A percentile compares a stretch with the other conserved stretches of the same genome.
Evolutionary conservation across 2,888 invertebrate species (phyloP).

Genomic region (Horisme vitalbata): DNA sequence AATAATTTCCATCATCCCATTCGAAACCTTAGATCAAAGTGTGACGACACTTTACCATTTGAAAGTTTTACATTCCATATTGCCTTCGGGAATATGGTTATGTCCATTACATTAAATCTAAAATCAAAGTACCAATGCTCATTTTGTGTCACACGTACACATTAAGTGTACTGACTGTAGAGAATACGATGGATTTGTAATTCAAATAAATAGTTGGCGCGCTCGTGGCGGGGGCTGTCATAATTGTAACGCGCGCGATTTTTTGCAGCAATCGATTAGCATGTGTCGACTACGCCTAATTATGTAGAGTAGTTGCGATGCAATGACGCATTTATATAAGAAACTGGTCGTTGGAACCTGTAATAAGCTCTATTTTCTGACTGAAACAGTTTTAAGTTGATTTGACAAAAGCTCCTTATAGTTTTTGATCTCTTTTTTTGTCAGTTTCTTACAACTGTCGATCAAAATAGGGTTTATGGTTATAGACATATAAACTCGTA

Average conservation of each 20-base stretch:
- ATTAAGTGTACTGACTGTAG: slow-evolving; percentile 37
- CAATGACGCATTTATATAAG: not conserved
- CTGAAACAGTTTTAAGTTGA: too few species aligned
- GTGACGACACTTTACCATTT: not conserved
- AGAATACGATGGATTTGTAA: slow-evolving; percentile 69
- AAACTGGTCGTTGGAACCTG: not conserved
- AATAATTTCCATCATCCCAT: too few species aligned
- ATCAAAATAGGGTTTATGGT: too few species aligned
- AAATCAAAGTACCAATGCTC: not conserved
- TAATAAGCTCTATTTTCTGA: too few species aligned
- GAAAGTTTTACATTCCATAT: too few species aligned
- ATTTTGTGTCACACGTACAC: not conserved
- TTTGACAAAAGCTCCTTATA: too few species aligned
- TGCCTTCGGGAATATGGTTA: too few species aligned
- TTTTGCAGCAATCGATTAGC: slow-evolving; percentile 54
- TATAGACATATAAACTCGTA: too few species aligned
- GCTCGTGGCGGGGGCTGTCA: slow-evolving; percentile 56
- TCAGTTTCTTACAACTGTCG: too few species aligned
- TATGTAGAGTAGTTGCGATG: slow-evolving; percentile 11
- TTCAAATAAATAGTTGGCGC: slow-evolving; percentile 76
- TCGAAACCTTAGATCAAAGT: too few species aligned
- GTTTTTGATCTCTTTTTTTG: too few species aligned
- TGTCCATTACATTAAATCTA: slow-evolving; percentile 1
- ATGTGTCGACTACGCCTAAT: slow-evolving; percentile 36
- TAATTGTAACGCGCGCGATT: slow-evolving; percentile 70